These are phyloP conservation scores for Leptestheria dahalacensis DNA, from an alignment of 1,140 invertebrate genomes.

Conservation along the genomic window DNA sequence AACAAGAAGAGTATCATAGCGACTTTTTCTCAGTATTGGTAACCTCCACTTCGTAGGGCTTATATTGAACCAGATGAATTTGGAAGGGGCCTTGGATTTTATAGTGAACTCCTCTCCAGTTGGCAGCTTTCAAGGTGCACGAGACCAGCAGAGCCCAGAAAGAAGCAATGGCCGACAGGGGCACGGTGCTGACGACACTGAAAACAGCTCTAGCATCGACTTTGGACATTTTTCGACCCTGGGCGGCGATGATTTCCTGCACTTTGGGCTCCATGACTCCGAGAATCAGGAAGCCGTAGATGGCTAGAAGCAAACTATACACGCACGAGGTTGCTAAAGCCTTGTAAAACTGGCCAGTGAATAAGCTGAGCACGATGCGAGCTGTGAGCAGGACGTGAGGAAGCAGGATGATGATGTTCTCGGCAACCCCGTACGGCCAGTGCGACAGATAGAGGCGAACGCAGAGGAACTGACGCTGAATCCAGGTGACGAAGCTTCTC, in stretches of 20 bases:
- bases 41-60: not conserved
- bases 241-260: not conserved
- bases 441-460: not conserved
- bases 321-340: not conserved
- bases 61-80: not conserved
- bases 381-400: not conserved
- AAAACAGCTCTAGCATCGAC: not conserved
- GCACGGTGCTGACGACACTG: not conserved
- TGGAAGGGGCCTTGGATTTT: not conserved
- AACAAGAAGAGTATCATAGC: not conserved
- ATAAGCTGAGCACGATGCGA: not conserved
- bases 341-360: not conserved
- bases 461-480: not conserved
- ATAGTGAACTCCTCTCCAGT: slow-evolving; percentile 5
- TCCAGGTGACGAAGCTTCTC: not conserved
- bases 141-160: not conserved
- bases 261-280: not conserved
- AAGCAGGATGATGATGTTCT: not conserved
- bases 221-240: not conserved
- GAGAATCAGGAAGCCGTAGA: not conserved
- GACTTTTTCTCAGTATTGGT: not conserved
- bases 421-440: not conserved
- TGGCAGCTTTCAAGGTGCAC: not conserved
- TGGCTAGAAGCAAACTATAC: not conserved
- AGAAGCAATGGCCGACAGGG: not conserved